Evolutionary conservation across 2,888 invertebrate genomes (phyloP), one percentile per base, ranked within the genome.

Genomic region (Leucoma salicis): DNA sequence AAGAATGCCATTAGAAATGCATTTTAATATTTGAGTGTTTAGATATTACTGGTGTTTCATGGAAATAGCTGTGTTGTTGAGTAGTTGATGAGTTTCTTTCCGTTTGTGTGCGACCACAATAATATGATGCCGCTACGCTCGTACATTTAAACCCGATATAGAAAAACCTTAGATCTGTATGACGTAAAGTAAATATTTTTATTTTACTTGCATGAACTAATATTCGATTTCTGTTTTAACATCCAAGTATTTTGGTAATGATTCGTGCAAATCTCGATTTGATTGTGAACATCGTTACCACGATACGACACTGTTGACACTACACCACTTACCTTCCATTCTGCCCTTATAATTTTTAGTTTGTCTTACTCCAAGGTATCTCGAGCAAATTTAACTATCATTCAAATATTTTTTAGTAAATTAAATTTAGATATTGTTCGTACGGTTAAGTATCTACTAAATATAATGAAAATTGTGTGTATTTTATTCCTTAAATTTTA

Each of bases 311-410:
- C 18, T 58, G 51, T 61, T 46, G 51, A 68, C 66, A 67, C 64
- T 52, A 66, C 61, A 63, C 61, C 27, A 46, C 61, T 60, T 37
- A 63, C 74, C 74, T 77, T 79, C 79, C 73, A 71, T 50, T 57
- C 50, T 52, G 52, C 62, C 39, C 44, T 48, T 41, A 51, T 48
- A 48, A 43, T 46, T 61, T 52, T 59, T 50, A 57, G 45, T 60
- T 69, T 65, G 49, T 44, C 56, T 40, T 57, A 60, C 55, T 54
- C 52, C 55, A 65, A 71, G 62, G 68, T 68, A 59, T 69, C 66
- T 79, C 87, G 88, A 89, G 88, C 88, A 89, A 88, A 88, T 89
- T 89, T 88, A 88, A 83, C 70, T 85, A 85, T 87, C 80, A 57
- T 56, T 68, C 62, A 53, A 67, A 65, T 70, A 63, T 69, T 68